These are phyloP conservation scores for Crocallis elinguaria DNA, from an alignment of 2,888 invertebrate genomes.

Conservation along the genomic window DNA sequence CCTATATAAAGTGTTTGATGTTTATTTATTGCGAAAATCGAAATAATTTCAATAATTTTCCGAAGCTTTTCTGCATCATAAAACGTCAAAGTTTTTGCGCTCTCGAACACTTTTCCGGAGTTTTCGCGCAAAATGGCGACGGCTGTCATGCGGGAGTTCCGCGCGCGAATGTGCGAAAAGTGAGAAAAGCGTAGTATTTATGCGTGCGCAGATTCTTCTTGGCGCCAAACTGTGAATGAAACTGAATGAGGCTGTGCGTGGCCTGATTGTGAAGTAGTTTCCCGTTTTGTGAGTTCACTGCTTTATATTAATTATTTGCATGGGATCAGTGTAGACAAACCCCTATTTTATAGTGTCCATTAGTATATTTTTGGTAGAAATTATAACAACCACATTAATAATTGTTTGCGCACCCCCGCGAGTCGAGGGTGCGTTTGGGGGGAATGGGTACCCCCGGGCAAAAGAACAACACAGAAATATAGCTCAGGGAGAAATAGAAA, in stretches of 20 bases:
- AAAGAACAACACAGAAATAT: too few species aligned
- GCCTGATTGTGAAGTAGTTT: slow-evolving; percentile 17
- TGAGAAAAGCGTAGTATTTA: slow-evolving; percentile 54
- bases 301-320: too few species aligned
- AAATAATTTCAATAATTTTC: background rate
- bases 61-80: background rate
- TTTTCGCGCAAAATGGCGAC: slow-evolving; percentile 39
- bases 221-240: slow-evolving; percentile 26
- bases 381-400: too few species aligned
- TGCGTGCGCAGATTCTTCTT: slow-evolving; percentile 41
- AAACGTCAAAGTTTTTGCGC: slow-evolving; percentile 24
- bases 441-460: too few species aligned
- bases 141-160: slow-evolving; percentile 48
- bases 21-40: background rate
- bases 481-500: too few species aligned
- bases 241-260: slow-evolving; percentile 27
- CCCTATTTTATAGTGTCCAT: too few species aligned
- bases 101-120: slow-evolving; percentile 40
- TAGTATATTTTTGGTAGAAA: too few species aligned
- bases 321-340: too few species aligned
- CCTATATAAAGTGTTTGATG: background rate
- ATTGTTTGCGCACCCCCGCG: too few species aligned
- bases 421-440: too few species aligned
- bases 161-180: slow-evolving; percentile 64
- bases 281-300: background rate